Conservation (phyloP, 2,888 invertebrate genomes). For the Xestoiulus laeticollis region DNA sequence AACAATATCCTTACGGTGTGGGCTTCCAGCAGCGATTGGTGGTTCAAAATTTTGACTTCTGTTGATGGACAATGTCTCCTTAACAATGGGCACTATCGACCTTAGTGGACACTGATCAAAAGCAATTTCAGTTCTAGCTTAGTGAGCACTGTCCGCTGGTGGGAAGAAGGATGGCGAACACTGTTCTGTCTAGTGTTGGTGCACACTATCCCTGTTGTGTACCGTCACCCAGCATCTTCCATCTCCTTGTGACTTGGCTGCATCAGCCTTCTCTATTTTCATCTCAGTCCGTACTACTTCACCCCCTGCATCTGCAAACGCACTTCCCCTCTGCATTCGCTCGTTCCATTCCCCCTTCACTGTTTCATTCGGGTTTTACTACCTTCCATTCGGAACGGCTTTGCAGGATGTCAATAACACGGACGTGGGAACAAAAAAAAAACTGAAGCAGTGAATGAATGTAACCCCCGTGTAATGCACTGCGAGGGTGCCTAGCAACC, state of each 20-base stretch:
- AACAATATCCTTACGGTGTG: too few species aligned
- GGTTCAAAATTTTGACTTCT: too few species aligned
- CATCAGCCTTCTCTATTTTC: conserved; percentile 17
- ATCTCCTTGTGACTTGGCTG: background rate
- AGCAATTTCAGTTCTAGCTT: too few species aligned
- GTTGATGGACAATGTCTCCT: too few species aligned
- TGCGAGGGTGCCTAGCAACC: conserved; percentile 5
- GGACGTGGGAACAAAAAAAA: conserved; percentile 16
- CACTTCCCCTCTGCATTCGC: background rate
- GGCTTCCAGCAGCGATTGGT: too few species aligned
- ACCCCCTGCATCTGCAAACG: too few species aligned
- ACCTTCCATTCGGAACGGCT: background rate
- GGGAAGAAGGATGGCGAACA: background rate
- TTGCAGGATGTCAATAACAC: background rate
- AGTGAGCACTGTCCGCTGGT: background rate
- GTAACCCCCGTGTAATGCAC: background rate
- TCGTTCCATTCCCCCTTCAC: background rate
- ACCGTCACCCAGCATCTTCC: background rate
- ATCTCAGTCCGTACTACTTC: background rate
- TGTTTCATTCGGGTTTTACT: background rate
- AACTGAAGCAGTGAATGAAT: background rate
- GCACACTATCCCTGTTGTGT: background rate
- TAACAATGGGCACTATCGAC: too few species aligned
- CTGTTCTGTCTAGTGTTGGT: background rate
- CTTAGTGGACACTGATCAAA: too few species aligned